These are phyloP conservation scores for Hydrocynus forskahlii DNA, from an alignment of 2,797 vertebrate genomes.

Conservation along the genomic window DNA sequence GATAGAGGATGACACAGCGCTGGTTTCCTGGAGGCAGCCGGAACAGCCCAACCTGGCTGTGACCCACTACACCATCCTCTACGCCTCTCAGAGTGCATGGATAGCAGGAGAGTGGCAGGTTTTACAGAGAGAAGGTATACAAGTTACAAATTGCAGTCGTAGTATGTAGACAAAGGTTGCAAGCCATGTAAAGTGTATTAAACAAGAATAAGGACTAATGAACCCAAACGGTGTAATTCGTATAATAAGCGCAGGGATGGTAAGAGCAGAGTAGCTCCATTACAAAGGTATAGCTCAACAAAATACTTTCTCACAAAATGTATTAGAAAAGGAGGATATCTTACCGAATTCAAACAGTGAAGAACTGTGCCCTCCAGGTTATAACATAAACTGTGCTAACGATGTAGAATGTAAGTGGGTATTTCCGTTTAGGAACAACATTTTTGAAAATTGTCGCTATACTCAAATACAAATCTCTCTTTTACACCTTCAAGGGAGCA, in stretches of 20 bases:
- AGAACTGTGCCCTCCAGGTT: neutral
- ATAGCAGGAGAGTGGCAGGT: slow-evolving; percentile 89
- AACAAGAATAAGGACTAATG: too few relatives aligned
- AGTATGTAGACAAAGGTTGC: slow-evolving; percentile 3
- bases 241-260: neutral
- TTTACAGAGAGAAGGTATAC: slow-evolving; percentile 89
- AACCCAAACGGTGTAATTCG: neutral
- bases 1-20: slow-evolving; percentile 93
- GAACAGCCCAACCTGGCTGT: slow-evolving; percentile 82
- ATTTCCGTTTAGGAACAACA: neutral
- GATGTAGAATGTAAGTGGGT: neutral
- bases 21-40: slow-evolving; percentile 95
- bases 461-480: neutral
- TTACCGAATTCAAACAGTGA: neutral
- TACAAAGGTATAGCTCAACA: neutral
- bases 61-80: slow-evolving; percentile 91
- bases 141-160: neutral
- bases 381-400: neutral
- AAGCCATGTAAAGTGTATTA: slow-evolving; percentile 6
- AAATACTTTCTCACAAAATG: neutral
- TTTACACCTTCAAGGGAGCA: slow-evolving; percentile 77
- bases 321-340: too few relatives aligned
- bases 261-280: neutral
- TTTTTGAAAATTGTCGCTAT: neutral
- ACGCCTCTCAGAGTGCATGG: slow-evolving; percentile 89